These are phyloP conservation scores for Astur gentilis DNA, from an alignment of 2,113 vertebrate species.

Conservation along the genomic window DNA sequence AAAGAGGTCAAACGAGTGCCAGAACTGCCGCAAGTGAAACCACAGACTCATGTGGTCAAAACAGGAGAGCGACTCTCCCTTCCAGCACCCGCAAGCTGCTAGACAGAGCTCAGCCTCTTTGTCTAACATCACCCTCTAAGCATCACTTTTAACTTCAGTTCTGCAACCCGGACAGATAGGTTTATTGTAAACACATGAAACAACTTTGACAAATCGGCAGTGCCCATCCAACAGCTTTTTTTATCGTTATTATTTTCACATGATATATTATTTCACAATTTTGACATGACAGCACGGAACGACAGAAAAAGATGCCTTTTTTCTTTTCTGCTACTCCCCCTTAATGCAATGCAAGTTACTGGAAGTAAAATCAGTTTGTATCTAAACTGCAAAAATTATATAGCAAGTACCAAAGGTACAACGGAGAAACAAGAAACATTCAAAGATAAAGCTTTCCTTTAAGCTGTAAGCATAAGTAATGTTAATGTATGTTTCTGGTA, in stretches of 20 bases:
- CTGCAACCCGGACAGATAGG: neutral
- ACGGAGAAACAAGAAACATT: neutral
- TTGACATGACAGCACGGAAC: neutral
- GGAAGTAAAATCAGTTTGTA: neutral
- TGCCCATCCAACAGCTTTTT: neutral
- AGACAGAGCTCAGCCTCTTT: neutral
- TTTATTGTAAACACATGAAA: neutral
- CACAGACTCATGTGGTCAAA: neutral
- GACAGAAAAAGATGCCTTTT: neutral
- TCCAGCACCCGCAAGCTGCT: neutral
- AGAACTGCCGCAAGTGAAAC: neutral
- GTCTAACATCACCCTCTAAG: neutral
- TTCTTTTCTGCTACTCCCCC: neutral
- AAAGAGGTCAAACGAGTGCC: neutral
- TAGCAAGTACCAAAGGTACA: neutral
- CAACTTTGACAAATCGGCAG: neutral
- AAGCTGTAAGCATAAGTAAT: neutral
- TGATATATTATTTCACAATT: neutral
- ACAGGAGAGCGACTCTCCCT: rapidly evolving
- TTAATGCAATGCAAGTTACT: neutral
- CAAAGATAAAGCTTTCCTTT: neutral
- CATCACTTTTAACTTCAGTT: neutral
- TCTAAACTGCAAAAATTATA: neutral
- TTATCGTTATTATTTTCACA: neutral
- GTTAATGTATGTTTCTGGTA: neutral